Evolutionary conservation across 2,888 invertebrate species (phyloP), one percentile per base, ranked within the genome.

Genomic region (Noctua comes): DNA sequence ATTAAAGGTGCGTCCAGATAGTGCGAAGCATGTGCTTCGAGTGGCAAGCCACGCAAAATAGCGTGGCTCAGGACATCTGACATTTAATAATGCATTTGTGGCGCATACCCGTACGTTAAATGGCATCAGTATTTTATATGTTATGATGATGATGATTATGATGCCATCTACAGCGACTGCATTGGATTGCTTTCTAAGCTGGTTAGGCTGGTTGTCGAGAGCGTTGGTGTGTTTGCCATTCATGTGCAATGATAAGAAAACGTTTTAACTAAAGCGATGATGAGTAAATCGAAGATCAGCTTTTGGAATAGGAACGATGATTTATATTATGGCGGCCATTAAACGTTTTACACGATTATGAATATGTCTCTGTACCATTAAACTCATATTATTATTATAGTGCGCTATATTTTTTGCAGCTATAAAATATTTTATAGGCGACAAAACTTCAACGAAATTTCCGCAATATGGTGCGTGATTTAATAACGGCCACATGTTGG

Each of bases 401-500:
- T 74, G 59, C 76, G 66, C 74, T 78, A 77, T 86, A 79, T 84
- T 89, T 90, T 89, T 88, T 86, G 75, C 80, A 74, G 82, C 89
- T 83, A 91, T 91, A 88, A 91, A 91, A 91, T 89, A 89, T 90
- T 91, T 91, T 90, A 90, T 88, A 81, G 86, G 86, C 87, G 79
- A 85, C 84, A 85, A 85, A 88, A 90, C 86, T 91, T 89, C 85
- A 81, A 85, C 88, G 88, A 90, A 91, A 91, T 90, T 90, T 89
- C 87, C 84, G 84, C 91, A 93, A 92, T 91, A 90, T 91, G 91
- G 89, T 85, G 89, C 91, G 85, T 91, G 91, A 91, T 93, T 92
- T 93, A 92, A 92, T 92, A 92, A 90, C 89, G 87, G 89, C 84
- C 89, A 90, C 90, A 90, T 89, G 88, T 88, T 88, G 88, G 79